Conservation (phyloP, 2,797 vertebrate genomes). For the Diceros bicornis region DNA sequence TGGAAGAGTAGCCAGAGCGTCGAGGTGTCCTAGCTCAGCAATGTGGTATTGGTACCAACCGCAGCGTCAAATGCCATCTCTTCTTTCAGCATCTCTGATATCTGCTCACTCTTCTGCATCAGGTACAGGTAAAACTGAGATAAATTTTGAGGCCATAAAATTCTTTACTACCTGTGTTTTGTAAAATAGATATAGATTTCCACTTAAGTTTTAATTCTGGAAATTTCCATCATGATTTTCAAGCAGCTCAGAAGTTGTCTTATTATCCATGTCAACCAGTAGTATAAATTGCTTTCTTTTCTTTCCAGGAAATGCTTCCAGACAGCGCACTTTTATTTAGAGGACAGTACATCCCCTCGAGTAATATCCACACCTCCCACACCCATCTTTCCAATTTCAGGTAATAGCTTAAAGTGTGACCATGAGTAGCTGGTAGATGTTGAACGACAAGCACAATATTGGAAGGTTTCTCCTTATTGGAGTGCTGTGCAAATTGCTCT, state of each 20-base stretch:
- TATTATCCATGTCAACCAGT: background rate
- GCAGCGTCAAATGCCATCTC: slow-evolving; percentile 60
- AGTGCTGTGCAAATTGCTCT: background rate
- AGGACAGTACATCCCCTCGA: slow-evolving; percentile 95
- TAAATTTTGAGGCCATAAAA: slow-evolving; percentile 38
- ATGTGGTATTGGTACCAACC: slow-evolving; percentile 46
- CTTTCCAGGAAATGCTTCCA: slow-evolving; percentile 96
- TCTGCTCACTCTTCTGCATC: slow-evolving; percentile 80
- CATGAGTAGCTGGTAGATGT: slow-evolving; percentile 55
- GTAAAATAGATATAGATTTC: background rate
- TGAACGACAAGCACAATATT: slow-evolving; percentile 13
- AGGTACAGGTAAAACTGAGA: slow-evolving; percentile 81
- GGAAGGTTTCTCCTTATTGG: background rate
- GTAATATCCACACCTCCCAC: slow-evolving; percentile 92
- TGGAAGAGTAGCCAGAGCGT: slow-evolving; percentile 23
- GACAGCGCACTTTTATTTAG: slow-evolving; percentile 98
- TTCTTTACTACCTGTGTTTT: background rate
- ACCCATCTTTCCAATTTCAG: slow-evolving; percentile 92
- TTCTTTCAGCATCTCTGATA: slow-evolving; percentile 68
- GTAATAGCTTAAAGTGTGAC: slow-evolving; percentile 88
- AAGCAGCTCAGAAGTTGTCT: background rate
- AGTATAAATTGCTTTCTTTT: slow-evolving; percentile 66
- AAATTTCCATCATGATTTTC: slow-evolving; percentile 62
- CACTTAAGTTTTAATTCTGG: slow-evolving; percentile 46
- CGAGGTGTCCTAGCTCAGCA: background rate